Conservation (phyloP, 2,797 vertebrate species). For the Eremophila alpestris region DNA sequence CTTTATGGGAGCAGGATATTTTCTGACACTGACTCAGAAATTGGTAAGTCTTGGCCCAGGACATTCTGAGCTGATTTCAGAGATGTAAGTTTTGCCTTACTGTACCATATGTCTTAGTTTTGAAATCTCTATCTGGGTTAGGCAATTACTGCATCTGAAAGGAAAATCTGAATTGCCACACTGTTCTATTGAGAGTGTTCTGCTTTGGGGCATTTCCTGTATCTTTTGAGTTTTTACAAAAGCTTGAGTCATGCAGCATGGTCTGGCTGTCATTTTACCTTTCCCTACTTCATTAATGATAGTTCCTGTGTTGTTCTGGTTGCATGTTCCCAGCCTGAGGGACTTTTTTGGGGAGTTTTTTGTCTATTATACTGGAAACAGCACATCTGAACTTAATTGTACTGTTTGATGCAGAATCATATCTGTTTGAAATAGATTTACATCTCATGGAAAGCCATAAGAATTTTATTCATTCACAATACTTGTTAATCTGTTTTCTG, state of each 20-base stretch:
- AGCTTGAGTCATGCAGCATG: background rate
- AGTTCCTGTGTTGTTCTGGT: background rate
- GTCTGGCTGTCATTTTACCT: background rate
- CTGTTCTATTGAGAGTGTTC: background rate
- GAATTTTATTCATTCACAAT: background rate
- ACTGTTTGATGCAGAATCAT: background rate
- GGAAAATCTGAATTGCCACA: constrained; percentile 7
- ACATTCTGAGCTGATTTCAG: background rate
- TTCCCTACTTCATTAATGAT: background rate
- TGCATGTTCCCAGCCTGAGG: background rate
- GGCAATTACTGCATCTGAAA: constrained; percentile 17
- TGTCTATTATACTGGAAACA: background rate
- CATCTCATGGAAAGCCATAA: background rate
- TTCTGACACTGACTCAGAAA: background rate
- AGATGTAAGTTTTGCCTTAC: background rate
- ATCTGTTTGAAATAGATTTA: background rate
- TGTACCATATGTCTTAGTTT: background rate
- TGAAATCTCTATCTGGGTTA: constrained; percentile 38
- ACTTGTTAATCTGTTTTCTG: background rate
- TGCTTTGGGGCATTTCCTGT: constrained; percentile 47
- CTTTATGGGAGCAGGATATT: background rate
- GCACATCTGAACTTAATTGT: background rate
- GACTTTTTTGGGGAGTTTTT: background rate
- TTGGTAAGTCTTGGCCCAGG: background rate
- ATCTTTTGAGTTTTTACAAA: background rate